Percentiles rank a stretch among this genome's conserved stretches.
These are phyloP conservation scores for Eledona agricola DNA, from an alignment of 2,888 invertebrate genomes.

Conservation along the genomic window DNA sequence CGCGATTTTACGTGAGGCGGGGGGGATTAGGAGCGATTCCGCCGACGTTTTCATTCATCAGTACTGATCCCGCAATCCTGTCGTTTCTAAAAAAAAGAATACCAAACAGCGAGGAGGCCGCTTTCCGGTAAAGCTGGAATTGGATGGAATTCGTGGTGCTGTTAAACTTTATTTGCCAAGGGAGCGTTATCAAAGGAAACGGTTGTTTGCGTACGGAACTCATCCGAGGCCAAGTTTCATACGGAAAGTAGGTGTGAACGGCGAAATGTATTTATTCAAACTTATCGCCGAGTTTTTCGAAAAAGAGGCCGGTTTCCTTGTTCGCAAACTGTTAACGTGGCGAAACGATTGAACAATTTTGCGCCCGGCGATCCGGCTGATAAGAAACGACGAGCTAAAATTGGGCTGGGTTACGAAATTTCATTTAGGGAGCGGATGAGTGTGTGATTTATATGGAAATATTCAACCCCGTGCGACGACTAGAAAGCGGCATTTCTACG, in stretches of 20 bases:
- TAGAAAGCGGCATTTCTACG: too few relatives aligned
- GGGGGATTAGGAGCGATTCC: background rate
- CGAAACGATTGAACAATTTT: background rate
- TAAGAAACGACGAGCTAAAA: too few relatives aligned
- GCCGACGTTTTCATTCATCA: slow-evolving; percentile 3
- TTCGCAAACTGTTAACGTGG: background rate
- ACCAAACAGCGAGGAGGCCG: background rate
- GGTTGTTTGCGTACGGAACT: slow-evolving; percentile 47
- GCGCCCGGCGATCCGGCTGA: background rate
- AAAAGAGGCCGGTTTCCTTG: background rate
- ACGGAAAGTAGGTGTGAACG: slow-evolving; percentile 29
- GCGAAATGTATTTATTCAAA: slow-evolving; percentile 20
- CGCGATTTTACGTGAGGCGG: slow-evolving; percentile 15
- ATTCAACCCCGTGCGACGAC: too few relatives aligned
- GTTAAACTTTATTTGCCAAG: slow-evolving; percentile 35
- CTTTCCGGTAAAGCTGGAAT: slow-evolving; percentile 24
- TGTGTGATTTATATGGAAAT: too few relatives aligned
- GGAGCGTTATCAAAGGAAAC: slow-evolving; percentile 53
- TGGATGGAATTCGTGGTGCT: slow-evolving; percentile 19
- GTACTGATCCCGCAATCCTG: slow-evolving; percentile 2
- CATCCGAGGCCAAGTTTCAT: slow-evolving; percentile 31
- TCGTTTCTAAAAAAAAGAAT: background rate
- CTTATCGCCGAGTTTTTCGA: slow-evolving; percentile 7
- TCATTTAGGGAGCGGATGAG: too few relatives aligned
- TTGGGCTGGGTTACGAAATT: too few relatives aligned